Conservation (phyloP, 2,888 invertebrate genomes). For the Megaustenia siamemsis region DNA sequence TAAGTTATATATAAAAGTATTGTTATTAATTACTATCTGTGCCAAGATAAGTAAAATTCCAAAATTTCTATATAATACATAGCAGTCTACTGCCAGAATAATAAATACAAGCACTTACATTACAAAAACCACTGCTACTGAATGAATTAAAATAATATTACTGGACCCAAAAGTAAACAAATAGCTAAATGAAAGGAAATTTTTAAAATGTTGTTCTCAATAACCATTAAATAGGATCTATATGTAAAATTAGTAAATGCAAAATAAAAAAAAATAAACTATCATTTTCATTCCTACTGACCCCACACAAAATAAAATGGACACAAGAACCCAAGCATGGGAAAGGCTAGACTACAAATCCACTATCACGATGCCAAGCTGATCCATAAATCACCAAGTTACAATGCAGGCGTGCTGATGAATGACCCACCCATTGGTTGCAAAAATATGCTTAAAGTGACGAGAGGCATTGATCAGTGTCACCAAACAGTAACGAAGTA, state of each 20-base stretch:
- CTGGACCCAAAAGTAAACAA: too few species aligned
- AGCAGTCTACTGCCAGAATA: too few species aligned
- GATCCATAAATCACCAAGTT: constrained; percentile 29
- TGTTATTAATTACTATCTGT: too few species aligned
- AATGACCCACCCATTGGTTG: constrained; percentile 90
- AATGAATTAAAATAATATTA: too few species aligned
- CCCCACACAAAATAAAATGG: not conserved
- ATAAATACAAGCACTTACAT: too few species aligned
- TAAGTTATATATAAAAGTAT: too few species aligned
- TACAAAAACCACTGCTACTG: too few species aligned
- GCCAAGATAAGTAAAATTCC: too few species aligned
- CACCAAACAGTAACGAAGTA: constrained; percentile 96
- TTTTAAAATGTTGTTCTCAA: too few species aligned
- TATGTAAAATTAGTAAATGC: not conserved
- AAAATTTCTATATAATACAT: too few species aligned
- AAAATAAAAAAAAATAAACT: not conserved
- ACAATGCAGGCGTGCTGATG: not conserved
- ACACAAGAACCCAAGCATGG: not conserved
- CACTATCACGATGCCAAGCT: constrained; percentile 5
- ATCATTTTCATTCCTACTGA: not conserved
- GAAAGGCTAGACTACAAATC: constrained; percentile 3
- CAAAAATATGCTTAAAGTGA: constrained; percentile 99
- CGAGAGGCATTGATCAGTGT: constrained; percentile 93
- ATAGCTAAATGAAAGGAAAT: too few species aligned
- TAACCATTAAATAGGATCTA: too few species aligned